Conservation (phyloP, 1,140 invertebrate species). For the Megalopta genalis region DNA sequence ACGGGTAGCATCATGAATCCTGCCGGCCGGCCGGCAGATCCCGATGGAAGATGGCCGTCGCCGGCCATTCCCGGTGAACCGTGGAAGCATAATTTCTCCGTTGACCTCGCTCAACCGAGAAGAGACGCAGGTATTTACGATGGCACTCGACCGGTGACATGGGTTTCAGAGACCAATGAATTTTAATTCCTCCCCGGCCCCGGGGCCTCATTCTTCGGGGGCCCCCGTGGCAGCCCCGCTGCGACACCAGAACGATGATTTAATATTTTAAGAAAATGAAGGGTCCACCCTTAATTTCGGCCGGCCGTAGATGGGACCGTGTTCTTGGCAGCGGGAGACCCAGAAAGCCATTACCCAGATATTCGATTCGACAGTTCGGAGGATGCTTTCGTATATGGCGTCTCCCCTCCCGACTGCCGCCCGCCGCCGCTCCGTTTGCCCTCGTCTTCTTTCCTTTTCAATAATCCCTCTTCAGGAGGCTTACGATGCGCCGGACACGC, state of each 20-base stretch:
- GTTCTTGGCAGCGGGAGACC: constrained; percentile 68
- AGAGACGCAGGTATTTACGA: constrained; percentile 78
- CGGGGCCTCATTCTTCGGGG: constrained; percentile 63
- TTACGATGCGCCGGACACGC: constrained; percentile 49
- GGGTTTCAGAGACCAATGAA: constrained; percentile 79
- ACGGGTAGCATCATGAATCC: background rate
- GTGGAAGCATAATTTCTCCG: constrained; percentile 76
- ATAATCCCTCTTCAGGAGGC: constrained; percentile 56
- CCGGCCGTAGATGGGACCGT: constrained; percentile 65
- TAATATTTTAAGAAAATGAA: constrained; percentile 80
- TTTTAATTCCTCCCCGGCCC: constrained; percentile 77
- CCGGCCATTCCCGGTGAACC: constrained; percentile 52
- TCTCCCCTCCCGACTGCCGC: too few species aligned
- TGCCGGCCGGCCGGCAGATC: background rate
- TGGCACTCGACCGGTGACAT: constrained; percentile 79
- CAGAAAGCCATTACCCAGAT: constrained; percentile 67
- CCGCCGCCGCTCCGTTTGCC: background rate
- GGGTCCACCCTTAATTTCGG: constrained; percentile 76
- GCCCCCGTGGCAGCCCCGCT: constrained; percentile 71
- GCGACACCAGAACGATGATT: constrained; percentile 79
- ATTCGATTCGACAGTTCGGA: constrained; percentile 66
- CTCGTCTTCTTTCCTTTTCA: constrained; percentile 22
- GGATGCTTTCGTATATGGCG: constrained; percentile 51
- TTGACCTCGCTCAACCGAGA: constrained; percentile 62
- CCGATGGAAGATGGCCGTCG: constrained; percentile 6